Conservation (phyloP, 2,113 vertebrate genomes). For the Brachypodius melanocephalos region DNA sequence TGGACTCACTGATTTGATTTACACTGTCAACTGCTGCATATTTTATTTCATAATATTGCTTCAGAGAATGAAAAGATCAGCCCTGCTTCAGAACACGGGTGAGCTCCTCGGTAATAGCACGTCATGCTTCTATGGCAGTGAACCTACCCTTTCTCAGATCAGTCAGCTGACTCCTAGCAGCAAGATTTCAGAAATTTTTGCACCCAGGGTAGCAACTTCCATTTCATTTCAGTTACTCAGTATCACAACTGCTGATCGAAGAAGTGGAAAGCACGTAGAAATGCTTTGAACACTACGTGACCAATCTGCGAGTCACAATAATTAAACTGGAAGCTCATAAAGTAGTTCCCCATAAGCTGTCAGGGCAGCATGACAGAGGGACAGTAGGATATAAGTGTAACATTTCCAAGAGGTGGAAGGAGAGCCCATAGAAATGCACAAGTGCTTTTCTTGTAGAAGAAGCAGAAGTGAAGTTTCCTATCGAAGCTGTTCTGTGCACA, state of each 20-base stretch:
- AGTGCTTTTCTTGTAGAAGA: neutral
- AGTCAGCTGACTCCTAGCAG: neutral
- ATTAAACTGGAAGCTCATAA: neutral
- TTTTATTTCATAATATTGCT: conserved; percentile 17
- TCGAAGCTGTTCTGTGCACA: neutral
- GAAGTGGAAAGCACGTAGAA: neutral
- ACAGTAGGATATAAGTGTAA: neutral
- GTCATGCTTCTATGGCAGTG: neutral
- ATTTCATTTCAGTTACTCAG: neutral
- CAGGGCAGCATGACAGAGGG: neutral
- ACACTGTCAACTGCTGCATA: neutral
- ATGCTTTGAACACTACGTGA: neutral
- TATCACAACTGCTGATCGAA: neutral
- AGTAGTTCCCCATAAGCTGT: neutral
- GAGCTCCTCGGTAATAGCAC: neutral
- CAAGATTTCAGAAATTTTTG: neutral
- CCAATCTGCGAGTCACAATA: neutral
- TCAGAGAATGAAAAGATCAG: neutral
- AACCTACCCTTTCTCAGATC: neutral
- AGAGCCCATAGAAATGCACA: neutral
- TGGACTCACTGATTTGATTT: conserved; percentile 14
- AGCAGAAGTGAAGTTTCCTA: neutral
- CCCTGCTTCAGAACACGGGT: neutral
- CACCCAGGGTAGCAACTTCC: neutral
- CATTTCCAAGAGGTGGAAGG: neutral